Percentiles rank a stretch among this genome's conserved stretches.
These are phyloP conservation scores for Timandra comae DNA, from an alignment of 2,888 invertebrate genomes.

Conservation along the genomic window DNA sequence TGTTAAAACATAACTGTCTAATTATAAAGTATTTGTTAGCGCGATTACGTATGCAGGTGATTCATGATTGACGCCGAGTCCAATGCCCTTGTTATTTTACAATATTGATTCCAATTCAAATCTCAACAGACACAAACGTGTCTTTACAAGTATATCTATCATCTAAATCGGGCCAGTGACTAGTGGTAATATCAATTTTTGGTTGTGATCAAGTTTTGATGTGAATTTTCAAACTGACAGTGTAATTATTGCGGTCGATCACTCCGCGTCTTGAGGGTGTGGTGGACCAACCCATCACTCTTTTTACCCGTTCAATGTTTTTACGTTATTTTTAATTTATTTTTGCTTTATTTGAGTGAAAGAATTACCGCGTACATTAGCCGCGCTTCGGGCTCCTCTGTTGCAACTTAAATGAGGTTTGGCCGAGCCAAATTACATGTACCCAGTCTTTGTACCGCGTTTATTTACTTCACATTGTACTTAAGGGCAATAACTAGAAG, in stretches of 20 bases:
- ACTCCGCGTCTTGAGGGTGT: conserved; percentile 53
- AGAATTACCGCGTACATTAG: conserved; percentile 58
- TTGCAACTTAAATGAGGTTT: conserved; percentile 66
- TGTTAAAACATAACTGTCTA: neutral
- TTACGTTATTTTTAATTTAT: conserved; percentile 65
- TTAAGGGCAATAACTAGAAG: conserved; percentile 71
- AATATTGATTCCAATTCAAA: conserved; percentile 20
- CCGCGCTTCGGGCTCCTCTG: conserved; percentile 50
- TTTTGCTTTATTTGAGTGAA: conserved; percentile 65
- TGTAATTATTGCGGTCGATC: conserved; percentile 62
- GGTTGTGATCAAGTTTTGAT: conserved; percentile 31
- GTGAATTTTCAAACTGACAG: conserved; percentile 57
- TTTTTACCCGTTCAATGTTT: conserved; percentile 64
- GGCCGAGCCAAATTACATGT: conserved; percentile 69
- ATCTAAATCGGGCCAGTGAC: conserved; percentile 16
- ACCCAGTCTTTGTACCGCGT: conserved; percentile 57
- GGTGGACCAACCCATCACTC: conserved; percentile 60
- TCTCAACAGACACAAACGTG: conserved; percentile 23
- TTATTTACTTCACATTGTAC: conserved; percentile 74
- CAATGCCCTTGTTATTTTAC: conserved; percentile 23
- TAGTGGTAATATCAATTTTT: conserved; percentile 17
- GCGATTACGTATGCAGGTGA: conserved; percentile 19
- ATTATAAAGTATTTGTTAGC: conserved; percentile 9
- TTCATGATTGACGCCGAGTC: conserved; percentile 22
- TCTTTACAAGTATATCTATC: conserved; percentile 27